Percentiles rank a stretch among this genome's conserved stretches.
Conservation (phyloP, 2,797 vertebrate genomes). For the Syngnathus acus region DNA sequence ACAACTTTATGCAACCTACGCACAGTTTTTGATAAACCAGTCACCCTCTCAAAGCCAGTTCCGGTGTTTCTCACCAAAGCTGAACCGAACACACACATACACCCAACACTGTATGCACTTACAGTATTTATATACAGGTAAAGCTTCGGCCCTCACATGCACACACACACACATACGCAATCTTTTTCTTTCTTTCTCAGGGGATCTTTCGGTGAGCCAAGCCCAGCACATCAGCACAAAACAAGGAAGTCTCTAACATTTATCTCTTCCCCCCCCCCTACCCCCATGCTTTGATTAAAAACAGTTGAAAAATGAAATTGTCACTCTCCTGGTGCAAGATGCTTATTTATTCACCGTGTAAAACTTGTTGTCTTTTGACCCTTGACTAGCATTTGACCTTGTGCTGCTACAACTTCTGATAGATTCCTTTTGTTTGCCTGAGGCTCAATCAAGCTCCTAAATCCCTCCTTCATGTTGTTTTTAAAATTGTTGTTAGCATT, state of each 20-base stretch:
- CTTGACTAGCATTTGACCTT: slow-evolving; percentile 58
- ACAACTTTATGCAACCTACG: slow-evolving; percentile 45
- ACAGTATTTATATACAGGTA: neutral
- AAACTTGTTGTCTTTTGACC: slow-evolving; percentile 55
- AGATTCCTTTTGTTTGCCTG: slow-evolving; percentile 51
- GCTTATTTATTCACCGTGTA: slow-evolving; percentile 69
- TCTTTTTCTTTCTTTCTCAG: slow-evolving; percentile 65
- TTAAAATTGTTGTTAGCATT: slow-evolving; percentile 68
- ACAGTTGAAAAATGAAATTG: slow-evolving; percentile 37
- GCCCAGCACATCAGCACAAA: slow-evolving; percentile 67
- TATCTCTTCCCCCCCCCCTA: slow-evolving; percentile 40
- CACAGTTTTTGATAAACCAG: slow-evolving; percentile 11
- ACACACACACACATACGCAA: slow-evolving; percentile 8
- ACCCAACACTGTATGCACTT: slow-evolving; percentile 4
- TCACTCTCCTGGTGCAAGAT: slow-evolving; percentile 62
- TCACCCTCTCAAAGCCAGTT: slow-evolving; percentile 36
- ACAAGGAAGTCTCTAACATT: slow-evolving; percentile 35
- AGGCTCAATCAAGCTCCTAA: slow-evolving; percentile 52
- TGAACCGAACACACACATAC: slow-evolving; percentile 13
- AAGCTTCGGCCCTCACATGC: neutral
- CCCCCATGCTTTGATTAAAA: slow-evolving; percentile 46
- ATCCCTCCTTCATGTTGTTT: slow-evolving; percentile 61
- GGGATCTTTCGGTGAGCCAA: slow-evolving; percentile 67
- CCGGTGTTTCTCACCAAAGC: slow-evolving; percentile 43
- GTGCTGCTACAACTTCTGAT: slow-evolving; percentile 65